These are phyloP conservation scores for Teleogryllus occipitalis DNA, from an alignment of 1,140 invertebrate species.

Conservation along the genomic window DNA sequence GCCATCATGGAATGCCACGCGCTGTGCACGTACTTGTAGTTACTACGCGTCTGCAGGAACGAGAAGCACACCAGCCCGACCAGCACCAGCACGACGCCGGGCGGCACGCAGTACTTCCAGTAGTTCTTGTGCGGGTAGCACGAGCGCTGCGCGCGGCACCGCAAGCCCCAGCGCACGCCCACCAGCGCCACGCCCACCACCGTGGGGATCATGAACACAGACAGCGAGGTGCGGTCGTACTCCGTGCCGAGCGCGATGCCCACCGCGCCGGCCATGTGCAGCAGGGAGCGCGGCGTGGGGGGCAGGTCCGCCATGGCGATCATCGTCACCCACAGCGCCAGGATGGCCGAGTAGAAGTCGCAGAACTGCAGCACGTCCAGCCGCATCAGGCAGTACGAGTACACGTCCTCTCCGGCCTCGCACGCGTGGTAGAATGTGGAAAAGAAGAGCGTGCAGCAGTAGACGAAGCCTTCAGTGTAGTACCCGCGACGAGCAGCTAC, in stretches of 20 bases:
- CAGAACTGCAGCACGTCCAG: slow-evolving; percentile 75
- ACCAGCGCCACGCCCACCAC: slow-evolving; percentile 57
- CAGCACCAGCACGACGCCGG: slow-evolving; percentile 61
- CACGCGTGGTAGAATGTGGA: slow-evolving; percentile 80
- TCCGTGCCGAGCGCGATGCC: slow-evolving; percentile 72
- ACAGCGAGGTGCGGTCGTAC: slow-evolving; percentile 72
- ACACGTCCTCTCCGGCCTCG: slow-evolving; percentile 57
- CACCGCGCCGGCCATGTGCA: slow-evolving; percentile 72
- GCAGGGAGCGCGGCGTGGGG: slow-evolving; percentile 53
- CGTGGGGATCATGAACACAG: slow-evolving; percentile 70
- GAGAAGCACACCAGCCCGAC: slow-evolving; percentile 72
- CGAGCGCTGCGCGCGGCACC: slow-evolving; percentile 43
- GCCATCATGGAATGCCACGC: slow-evolving; percentile 84
- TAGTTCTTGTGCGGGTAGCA: slow-evolving; percentile 43
- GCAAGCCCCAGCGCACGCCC: slow-evolving; percentile 50
- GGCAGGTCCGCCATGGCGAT: slow-evolving; percentile 77
- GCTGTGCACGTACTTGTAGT: slow-evolving; percentile 81
- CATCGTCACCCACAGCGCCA: slow-evolving; percentile 85
- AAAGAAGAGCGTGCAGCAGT: slow-evolving; percentile 77
- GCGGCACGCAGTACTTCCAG: slow-evolving; percentile 53
- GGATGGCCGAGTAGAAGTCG: slow-evolving; percentile 81
- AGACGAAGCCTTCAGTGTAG: slow-evolving; percentile 75
- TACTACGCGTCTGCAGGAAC: slow-evolving; percentile 72
- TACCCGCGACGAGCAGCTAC: slow-evolving; percentile 64
- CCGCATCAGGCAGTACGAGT: slow-evolving; percentile 56